Conservation (phyloP, 2,113 vertebrate genomes). For the Amazona guildingii region DNA sequence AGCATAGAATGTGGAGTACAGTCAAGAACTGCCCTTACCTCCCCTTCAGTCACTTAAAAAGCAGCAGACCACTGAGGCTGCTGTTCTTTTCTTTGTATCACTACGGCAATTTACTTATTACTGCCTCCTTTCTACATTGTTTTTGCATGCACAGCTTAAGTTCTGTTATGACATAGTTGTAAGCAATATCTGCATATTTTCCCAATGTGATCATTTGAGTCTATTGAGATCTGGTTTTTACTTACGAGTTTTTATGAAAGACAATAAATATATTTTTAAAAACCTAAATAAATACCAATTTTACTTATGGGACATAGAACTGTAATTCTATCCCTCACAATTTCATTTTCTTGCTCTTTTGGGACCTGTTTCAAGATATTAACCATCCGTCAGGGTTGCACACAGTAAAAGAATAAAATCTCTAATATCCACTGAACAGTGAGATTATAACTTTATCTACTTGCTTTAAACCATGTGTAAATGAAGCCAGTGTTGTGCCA, state of each 20-base stretch:
- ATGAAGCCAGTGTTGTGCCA: neutral
- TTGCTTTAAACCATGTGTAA: neutral
- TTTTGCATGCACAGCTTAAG: neutral
- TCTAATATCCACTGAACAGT: neutral
- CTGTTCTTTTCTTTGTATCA: neutral
- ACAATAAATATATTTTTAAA: constrained; percentile 20
- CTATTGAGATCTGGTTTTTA: neutral
- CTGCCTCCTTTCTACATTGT: neutral
- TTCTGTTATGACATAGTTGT: neutral
- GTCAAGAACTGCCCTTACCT: neutral
- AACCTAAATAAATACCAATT: neutral
- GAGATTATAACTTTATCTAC: neutral
- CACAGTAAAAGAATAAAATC: neutral
- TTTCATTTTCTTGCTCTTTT: neutral
- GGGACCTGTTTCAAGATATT: neutral
- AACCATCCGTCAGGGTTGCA: neutral
- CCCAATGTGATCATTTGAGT: neutral
- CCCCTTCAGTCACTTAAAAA: neutral
- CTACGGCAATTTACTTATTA: neutral
- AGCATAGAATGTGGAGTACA: neutral
- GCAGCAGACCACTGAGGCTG: neutral
- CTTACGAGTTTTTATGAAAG: neutral
- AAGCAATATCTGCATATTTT: constrained; percentile 31
- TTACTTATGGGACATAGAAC: neutral
- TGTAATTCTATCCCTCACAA: neutral